Conservation (phyloP, 2,888 invertebrate species). For the Tenodera sinensis region DNA sequence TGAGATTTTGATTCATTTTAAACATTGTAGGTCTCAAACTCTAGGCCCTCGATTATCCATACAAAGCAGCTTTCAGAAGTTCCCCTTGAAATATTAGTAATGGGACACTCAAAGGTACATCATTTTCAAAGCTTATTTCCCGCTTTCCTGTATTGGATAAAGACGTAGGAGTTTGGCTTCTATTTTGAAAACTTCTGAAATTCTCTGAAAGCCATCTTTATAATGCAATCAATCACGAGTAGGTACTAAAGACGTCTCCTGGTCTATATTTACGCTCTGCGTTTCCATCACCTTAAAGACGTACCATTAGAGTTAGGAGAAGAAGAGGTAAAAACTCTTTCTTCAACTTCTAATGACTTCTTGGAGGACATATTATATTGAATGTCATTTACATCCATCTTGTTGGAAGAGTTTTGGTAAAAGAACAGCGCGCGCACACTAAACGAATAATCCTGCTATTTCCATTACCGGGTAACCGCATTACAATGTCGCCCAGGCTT, state of each 20-base stretch:
- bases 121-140: background rate
- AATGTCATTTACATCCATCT: background rate
- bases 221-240: background rate
- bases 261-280: background rate
- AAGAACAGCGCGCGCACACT: background rate
- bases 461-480: background rate
- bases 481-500: background rate
- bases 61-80: no score
- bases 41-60: no score
- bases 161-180: background rate
- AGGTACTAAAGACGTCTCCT: background rate
- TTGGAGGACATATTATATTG: background rate
- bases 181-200: background rate
- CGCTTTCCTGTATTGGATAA: background rate
- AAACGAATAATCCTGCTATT: background rate
- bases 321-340: background rate
- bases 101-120: no score
- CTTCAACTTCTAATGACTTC: background rate
- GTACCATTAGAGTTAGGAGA: background rate
- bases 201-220: background rate
- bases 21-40: no score
- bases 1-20: no score
- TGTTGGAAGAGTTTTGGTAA: background rate
- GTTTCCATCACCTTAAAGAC: background rate
- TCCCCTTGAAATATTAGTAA: no score